Conservation (phyloP, 2,888 invertebrate genomes). For the Callyntrura guangdongensis region DNA sequence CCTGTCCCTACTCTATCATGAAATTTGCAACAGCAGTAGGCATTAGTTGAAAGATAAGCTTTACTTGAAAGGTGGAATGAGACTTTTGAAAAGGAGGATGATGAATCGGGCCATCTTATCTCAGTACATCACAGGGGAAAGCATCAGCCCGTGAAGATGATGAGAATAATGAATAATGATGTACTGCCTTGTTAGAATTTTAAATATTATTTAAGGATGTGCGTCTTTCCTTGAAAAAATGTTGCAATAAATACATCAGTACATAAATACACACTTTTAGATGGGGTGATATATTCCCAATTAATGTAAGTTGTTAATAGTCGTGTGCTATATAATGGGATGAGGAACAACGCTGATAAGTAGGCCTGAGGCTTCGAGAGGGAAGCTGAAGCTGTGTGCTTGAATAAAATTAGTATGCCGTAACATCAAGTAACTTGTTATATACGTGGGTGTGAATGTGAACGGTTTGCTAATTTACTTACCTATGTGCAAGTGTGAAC, state of each 20-base stretch:
- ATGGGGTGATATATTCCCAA: constrained; percentile 27
- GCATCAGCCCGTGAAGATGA: constrained; percentile 33
- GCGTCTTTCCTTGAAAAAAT: too few relatives aligned
- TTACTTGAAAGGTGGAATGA: not conserved
- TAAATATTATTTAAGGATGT: not conserved
- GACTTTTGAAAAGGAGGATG: constrained; percentile 33
- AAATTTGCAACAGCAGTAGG: not conserved
- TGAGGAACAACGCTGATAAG: not conserved
- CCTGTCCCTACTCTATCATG: constrained; percentile 1
- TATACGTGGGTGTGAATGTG: constrained; percentile 29
- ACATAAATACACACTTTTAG: not conserved
- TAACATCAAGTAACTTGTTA: constrained; percentile 29
- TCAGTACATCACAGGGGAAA: not conserved
- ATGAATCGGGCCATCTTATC: constrained; percentile 53
- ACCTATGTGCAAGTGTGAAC: not conserved
- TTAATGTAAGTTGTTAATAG: constrained; percentile 28
- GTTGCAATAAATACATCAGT: not conserved
- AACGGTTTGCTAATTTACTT: constrained; percentile 17
- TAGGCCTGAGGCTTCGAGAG: not conserved
- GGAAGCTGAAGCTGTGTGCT: constrained; percentile 33
- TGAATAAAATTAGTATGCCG: constrained; percentile 34
- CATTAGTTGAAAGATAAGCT: too few relatives aligned
- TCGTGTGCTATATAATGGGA: not conserved
- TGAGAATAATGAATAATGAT: constrained; percentile 1
- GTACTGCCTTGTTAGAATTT: constrained; percentile 12